Base-by-base conservation (phyloP, 2,797 vertebrate species). In the Chrosomus eos region DNA sequence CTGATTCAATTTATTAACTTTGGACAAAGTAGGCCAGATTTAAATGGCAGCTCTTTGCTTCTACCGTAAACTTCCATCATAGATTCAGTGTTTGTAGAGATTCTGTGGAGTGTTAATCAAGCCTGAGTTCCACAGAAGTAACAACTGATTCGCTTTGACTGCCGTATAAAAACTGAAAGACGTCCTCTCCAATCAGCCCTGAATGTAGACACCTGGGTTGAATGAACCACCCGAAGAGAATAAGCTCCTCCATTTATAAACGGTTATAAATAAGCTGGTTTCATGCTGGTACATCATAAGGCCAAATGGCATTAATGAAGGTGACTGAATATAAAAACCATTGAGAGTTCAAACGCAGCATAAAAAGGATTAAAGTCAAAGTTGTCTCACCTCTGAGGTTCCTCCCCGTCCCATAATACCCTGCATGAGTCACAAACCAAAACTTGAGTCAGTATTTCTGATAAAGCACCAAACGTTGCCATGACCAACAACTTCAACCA, bases 201-300 rank as follows among this genome's bases (percentile, higher is more conserved):
- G 19, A 60, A 64, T 68, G 64, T 55, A 68, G 64, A 84, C 74
- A 68, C 19, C 80, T 81, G 48, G 33, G n/a, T 26, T 68, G 19
- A 84, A 84, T 71, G 19, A 84, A 78, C 19, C 64, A 31, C 19
- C 26, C 4, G 1, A 33, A 70, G 19, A 78, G 64, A 58, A 81
- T 53, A 28, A 81, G 67, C 80, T 71, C 16, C 60, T 81, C 67
- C 80, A 81, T 81, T 81, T 81, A 71, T 71, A 81, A 58, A 81
- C 23, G 16, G 80, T 58, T 33, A 77, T 11, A 77, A 68, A 77
- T 77, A 84, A 84, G 48, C 73, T 31, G 82, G n/a, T 77, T 84
- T 77, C 62, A 67, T 83, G 60, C 55, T 53, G 55, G 60, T 28
- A 21, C 82, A 67, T 76, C 72, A 55, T 45, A 40, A 38, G 21